phyloP scores from a whole-genome alignment of 2,797 vertebrate species.

The Anas georgica region DNA sequence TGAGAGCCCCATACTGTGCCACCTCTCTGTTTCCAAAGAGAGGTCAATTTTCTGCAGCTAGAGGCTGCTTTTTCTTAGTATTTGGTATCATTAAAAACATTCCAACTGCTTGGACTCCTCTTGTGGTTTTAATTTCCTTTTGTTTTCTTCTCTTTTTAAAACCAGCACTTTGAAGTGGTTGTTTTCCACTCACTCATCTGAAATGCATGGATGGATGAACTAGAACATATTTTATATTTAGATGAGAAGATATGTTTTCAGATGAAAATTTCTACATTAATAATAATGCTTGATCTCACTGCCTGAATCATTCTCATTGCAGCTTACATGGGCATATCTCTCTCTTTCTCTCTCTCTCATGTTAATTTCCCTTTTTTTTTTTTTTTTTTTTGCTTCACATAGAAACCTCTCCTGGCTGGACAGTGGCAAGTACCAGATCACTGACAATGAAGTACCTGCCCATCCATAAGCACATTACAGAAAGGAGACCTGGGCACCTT shows the following conservation, averaged over 20 bases:
- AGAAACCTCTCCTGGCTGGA: not conserved
- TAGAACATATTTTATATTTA: not conserved
- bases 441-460: not conserved
- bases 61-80: not conserved
- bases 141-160: not conserved
- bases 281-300: not conserved
- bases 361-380: not conserved
- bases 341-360: not conserved
- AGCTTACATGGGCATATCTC: not conserved
- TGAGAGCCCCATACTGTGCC: not conserved
- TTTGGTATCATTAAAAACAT: not conserved
- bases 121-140: not conserved
- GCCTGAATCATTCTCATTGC: not conserved
- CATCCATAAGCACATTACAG: not conserved
- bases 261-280: not conserved
- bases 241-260: not conserved
- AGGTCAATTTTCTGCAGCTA: not conserved
- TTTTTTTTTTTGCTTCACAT: not conserved
- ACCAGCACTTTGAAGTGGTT: not conserved
- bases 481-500: not conserved
- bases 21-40: not conserved
- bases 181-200: not conserved
- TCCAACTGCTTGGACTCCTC: not conserved
- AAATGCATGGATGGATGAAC: not conserved
- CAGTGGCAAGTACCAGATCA: not conserved